Evolutionary conservation across 2,888 invertebrate genomes (phyloP).

Genomic region (Conus canariensis): DNA sequence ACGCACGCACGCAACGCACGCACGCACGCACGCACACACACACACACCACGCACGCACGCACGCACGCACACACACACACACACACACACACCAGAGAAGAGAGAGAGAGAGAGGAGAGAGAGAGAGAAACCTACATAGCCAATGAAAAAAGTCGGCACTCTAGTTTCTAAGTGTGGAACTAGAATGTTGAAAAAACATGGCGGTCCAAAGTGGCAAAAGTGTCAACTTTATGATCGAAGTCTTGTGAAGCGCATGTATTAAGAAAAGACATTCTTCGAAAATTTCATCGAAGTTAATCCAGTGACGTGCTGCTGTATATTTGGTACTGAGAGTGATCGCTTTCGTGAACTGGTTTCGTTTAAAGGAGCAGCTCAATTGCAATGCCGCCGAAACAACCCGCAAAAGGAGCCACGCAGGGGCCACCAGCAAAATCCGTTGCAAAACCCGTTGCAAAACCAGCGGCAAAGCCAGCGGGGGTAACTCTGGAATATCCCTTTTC

Average conservation of each 20-base stretch:
- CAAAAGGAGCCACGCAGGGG: conserved; percentile 53
- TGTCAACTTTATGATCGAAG: conserved; percentile 20
- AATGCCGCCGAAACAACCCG: conserved; percentile 66
- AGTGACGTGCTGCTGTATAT: not conserved
- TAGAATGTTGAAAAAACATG: conserved; percentile 29
- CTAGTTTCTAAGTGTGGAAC: conserved; percentile 39
- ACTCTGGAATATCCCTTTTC: too few species aligned
- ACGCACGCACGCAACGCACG: too few species aligned
- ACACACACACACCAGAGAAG: too few species aligned
- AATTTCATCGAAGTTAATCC: not conserved
- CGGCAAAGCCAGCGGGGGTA: conserved; percentile 50
- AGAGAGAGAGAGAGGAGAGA: too few species aligned
- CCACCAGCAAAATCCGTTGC: conserved; percentile 51
- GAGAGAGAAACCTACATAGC: not conserved
- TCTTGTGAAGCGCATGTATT: not conserved
- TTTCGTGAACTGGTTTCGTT: not conserved
- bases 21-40: too few species aligned
- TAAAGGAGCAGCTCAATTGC: not conserved
- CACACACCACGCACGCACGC: too few species aligned
- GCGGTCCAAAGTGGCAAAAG: not conserved
- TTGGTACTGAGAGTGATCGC: not conserved
- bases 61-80: too few species aligned
- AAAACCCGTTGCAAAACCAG: conserved; percentile 45
- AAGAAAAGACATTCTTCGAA: not conserved
- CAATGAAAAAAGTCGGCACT: conserved; percentile 7